These are phyloP conservation scores for Heterochromis multidens DNA, from an alignment of 2,113 vertebrate species.

Conservation along the genomic window DNA sequence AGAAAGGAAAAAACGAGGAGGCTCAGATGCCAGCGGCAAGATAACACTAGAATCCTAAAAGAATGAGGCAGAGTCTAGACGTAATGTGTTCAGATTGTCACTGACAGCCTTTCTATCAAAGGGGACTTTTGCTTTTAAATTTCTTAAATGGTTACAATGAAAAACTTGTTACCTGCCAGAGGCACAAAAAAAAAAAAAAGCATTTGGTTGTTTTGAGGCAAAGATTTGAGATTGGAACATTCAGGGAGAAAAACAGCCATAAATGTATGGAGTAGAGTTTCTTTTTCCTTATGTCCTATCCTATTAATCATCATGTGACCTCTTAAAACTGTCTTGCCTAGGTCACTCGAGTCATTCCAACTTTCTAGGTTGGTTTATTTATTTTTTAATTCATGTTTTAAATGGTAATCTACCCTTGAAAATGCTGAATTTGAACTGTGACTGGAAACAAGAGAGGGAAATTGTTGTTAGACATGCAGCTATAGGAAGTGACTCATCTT, in stretches of 20 bases:
- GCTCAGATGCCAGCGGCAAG: neutral
- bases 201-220: neutral
- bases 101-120: neutral
- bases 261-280: neutral
- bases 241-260: neutral
- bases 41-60: neutral
- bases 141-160: neutral
- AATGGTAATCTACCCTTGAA: neutral
- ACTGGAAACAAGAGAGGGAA: neutral
- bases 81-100: neutral
- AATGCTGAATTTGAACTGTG: neutral
- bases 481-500: slow-evolving; percentile 5
- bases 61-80: neutral
- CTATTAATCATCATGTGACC: neutral
- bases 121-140: neutral
- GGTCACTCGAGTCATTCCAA: neutral
- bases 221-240: neutral
- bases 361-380: neutral
- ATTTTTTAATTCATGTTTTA: neutral
- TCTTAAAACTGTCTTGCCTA: neutral
- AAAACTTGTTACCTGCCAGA: neutral
- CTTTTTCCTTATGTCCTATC: neutral
- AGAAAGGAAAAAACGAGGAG: neutral
- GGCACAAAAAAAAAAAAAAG: neutral
- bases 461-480: neutral